Base-by-base conservation (phyloP, 2,797 vertebrate species). In the Anas bahamensis region DNA sequence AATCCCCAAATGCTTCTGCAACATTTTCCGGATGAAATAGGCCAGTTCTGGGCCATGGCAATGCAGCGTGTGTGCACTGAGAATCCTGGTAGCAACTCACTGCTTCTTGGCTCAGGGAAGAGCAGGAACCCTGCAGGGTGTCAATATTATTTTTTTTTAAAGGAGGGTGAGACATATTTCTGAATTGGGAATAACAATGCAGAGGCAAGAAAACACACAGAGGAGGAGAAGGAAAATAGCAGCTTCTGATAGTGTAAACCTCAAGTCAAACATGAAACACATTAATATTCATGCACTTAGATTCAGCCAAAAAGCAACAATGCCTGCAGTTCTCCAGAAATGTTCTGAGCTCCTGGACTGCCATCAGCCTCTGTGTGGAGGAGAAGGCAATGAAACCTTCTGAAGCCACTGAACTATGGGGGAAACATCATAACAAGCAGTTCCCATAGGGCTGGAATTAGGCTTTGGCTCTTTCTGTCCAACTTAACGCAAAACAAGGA, bases 31-130 rank as follows among this genome's bases (percentile, higher is more conserved):
- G 52, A 10, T n/a, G 42, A 59, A 50, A 8, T 2, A 10, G 61
- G 23, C 22, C 66, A 5, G 0, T 56, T 50, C 70, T 35, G 70
- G 42, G 39, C 84, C 81, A 4, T 0, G 1, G 37, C 65, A 83
- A 13, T 0, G 0, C 61, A 17, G 13, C 0, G 8, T 9, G n/a
- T 37, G 71, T 19, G 48, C 61, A 85, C 44, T 0, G 0, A 69
- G 53, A 1, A 1, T 18, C 64, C 55, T 0, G 0, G 33, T 39
- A 50, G 55, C 86, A 60, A 19, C 65, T 83, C 0, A 1, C 48
- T 70, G 56, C 48, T 77, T 57, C 37, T 9, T n/a, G 81, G 83
- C 86, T 91, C 9, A 0, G 37, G 31, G 66, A 57, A 69, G 66
- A 69, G 63, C 83, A 83, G 88, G 55, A 88, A 41, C 46, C 69